A percentile compares a stretch with the other conserved stretches of the same genome.
phyloP scores from a whole-genome alignment of 2,113 vertebrate species.

The Perccottus glenii region DNA sequence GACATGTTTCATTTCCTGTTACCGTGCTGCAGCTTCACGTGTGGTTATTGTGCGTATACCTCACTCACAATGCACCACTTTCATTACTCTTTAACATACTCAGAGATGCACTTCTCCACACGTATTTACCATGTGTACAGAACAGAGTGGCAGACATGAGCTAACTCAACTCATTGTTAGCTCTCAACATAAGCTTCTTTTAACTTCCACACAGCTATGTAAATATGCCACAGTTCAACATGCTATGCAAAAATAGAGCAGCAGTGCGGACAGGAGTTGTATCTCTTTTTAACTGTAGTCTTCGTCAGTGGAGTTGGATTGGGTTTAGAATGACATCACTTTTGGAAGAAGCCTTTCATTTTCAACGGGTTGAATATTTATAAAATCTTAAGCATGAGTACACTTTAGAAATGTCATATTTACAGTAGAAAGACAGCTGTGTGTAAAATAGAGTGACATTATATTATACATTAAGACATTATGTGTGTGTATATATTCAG shows the following conservation, averaged over 20 bases:
- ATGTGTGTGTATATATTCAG: too few species aligned
- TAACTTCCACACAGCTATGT: slow-evolving; percentile 40
- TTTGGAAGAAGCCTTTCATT: not conserved
- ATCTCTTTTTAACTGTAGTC: not conserved
- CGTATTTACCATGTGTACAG: not conserved
- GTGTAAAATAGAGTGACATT: too few species aligned
- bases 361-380: too few species aligned
- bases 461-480: too few species aligned
- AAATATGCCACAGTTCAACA: slow-evolving; percentile 1
- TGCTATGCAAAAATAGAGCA: slow-evolving; percentile 3
- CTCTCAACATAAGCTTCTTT: slow-evolving; percentile 17
- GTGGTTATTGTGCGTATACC: slow-evolving; percentile 40
- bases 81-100: slow-evolving; percentile 7
- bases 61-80: slow-evolving; percentile 48
- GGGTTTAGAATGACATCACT: not conserved
- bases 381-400: too few species aligned
- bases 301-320: not conserved
- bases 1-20: slow-evolving; percentile 41
- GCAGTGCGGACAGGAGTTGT: not conserved
- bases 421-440: too few species aligned
- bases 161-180: not conserved
- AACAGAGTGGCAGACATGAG: not conserved
- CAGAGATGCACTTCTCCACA: slow-evolving; percentile 22
- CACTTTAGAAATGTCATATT: too few species aligned
- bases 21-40: slow-evolving; percentile 10